These are phyloP conservation scores for Paracyclopina nana DNA, from an alignment of 1,140 invertebrate genomes.

Conservation along the genomic window DNA sequence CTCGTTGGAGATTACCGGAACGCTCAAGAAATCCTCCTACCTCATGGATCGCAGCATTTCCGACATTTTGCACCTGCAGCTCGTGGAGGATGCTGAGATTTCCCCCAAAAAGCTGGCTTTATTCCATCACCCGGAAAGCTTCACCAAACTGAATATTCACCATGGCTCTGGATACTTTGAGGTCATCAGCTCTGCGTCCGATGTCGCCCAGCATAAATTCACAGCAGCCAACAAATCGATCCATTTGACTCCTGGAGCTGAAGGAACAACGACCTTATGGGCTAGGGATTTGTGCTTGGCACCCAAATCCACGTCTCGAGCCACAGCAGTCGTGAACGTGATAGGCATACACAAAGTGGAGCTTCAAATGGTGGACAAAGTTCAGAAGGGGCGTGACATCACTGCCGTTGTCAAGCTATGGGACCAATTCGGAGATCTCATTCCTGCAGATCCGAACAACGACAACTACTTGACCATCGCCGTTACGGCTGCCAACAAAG, in stretches of 20 bases:
- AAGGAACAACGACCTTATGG: not conserved
- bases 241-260: not conserved
- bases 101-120: not conserved
- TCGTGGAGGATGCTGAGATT: slow-evolving; percentile 8
- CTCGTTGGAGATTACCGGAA: not conserved
- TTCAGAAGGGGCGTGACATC: not conserved
- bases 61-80: not conserved
- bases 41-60: not conserved
- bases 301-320: too few relatives aligned
- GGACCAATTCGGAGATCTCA: not conserved
- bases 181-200: not conserved
- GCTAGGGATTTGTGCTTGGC: not conserved
- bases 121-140: not conserved
- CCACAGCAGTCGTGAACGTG: not conserved
- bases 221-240: not conserved
- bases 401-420: not conserved
- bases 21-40: not conserved
- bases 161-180: not conserved
- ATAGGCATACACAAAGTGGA: not conserved
- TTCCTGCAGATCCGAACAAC: not conserved
- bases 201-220: not conserved
- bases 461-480: slow-evolving; percentile 1
- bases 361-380: not conserved
- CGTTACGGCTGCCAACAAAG: not conserved
- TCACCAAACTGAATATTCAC: not conserved